A percentile compares a stretch with the other conserved stretches of the same genome.
Evolutionary conservation across 2,797 vertebrate genomes (phyloP).

Genomic region (Dermochelys coriacea): DNA sequence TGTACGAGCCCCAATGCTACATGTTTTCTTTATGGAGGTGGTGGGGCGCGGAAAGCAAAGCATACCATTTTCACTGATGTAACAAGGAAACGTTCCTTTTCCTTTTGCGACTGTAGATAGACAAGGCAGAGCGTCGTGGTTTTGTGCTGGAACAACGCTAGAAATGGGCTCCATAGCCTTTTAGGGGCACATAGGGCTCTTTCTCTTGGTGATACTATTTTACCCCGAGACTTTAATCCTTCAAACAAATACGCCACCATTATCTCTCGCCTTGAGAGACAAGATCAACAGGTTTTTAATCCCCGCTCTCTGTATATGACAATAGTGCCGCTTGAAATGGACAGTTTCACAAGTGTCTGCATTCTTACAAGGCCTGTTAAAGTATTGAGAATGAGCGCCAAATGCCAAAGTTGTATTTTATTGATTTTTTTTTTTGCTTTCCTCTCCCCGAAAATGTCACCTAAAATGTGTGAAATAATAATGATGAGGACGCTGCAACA

Average conservation of each 20-base stretch:
- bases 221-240: conserved; percentile 30
- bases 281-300: conserved; percentile 27
- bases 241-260: conserved; percentile 18
- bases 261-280: conserved; percentile 56
- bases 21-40: not conserved
- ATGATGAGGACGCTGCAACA: not conserved
- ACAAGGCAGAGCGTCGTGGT: not conserved
- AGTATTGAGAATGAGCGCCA: not conserved
- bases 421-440: not conserved
- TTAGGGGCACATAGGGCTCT: not conserved
- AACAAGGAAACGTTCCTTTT: conserved; percentile 62
- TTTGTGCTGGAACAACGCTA: conserved; percentile 21
- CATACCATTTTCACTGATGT: conserved; percentile 30
- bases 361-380: not conserved
- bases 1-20: not conserved
- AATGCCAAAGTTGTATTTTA: not conserved
- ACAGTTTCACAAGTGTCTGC: conserved; percentile 51
- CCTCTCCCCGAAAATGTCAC: not conserved
- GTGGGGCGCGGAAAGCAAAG: not conserved
- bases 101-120: conserved; percentile 44
- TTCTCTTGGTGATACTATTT: not conserved
- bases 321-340: not conserved
- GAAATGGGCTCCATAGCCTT: not conserved
- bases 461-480: rapidly evolving
- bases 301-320: not conserved